These are phyloP conservation scores for Callaeas wilsoni DNA, from an alignment of 2,113 vertebrate species.

Conservation along the genomic window DNA sequence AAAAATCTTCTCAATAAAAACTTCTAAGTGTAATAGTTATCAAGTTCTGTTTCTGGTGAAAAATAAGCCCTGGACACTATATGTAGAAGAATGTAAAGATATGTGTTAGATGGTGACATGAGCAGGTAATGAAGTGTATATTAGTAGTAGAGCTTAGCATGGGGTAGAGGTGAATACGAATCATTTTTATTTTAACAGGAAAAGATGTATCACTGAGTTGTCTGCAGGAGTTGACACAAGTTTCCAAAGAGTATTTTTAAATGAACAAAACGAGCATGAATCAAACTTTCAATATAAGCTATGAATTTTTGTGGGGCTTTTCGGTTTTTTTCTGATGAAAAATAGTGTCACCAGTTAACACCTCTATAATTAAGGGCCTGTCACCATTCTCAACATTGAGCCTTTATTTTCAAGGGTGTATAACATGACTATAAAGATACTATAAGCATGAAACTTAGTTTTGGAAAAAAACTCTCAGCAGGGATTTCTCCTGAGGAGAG, in stretches of 20 bases:
- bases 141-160: slow-evolving; percentile 75
- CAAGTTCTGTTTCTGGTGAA: slow-evolving; percentile 48
- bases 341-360: slow-evolving; percentile 51
- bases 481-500: background rate
- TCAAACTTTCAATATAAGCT: slow-evolving; percentile 85
- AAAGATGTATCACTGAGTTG: slow-evolving; percentile 74
- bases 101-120: slow-evolving; percentile 76
- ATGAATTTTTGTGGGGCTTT: slow-evolving; percentile 64
- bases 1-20: background rate
- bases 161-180: slow-evolving; percentile 72
- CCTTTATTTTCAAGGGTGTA: slow-evolving; percentile 72
- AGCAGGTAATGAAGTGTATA: slow-evolving; percentile 76
- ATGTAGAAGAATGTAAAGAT: slow-evolving; percentile 68
- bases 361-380: slow-evolving; percentile 59
- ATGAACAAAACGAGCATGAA: slow-evolving; percentile 75
- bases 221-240: slow-evolving; percentile 73
- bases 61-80: slow-evolving; percentile 50
- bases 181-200: slow-evolving; percentile 70
- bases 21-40: background rate
- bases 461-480: slow-evolving; percentile 19
- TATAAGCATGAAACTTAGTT: slow-evolving; percentile 13
- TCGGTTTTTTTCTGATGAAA: background rate
- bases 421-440: slow-evolving; percentile 22
- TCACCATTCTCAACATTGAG: slow-evolving; percentile 38
- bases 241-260: slow-evolving; percentile 92